phyloP scores from a whole-genome alignment of 2,113 vertebrate genomes.

The Neolamprologus tretocephalus region DNA sequence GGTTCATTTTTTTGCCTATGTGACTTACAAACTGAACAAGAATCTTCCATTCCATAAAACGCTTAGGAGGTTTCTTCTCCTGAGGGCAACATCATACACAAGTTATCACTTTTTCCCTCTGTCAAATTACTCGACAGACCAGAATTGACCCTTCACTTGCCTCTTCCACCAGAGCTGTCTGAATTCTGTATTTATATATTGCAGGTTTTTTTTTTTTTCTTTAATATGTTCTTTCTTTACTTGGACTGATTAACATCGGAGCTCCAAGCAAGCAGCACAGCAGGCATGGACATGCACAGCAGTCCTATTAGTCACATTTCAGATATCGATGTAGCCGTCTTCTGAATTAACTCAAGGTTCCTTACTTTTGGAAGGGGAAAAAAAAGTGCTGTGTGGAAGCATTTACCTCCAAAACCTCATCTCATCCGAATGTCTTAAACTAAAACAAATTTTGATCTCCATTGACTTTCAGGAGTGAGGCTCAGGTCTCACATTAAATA shows the following conservation, averaged over 20 bases:
- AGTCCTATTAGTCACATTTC: background rate
- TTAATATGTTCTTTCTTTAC: background rate
- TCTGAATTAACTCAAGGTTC: background rate
- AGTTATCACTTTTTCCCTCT: background rate
- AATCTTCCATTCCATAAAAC: background rate
- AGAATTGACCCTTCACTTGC: background rate
- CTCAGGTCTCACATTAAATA: background rate
- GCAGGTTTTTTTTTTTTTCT: accelerated
- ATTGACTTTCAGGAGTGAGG: background rate
- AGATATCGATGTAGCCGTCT: background rate
- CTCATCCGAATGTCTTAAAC: background rate
- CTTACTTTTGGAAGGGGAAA: background rate
- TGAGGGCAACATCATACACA: background rate
- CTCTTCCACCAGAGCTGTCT: background rate
- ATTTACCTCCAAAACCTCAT: background rate
- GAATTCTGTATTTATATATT: background rate
- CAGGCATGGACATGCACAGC: background rate
- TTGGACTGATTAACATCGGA: background rate
- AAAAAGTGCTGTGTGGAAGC: background rate
- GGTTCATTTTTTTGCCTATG: background rate
- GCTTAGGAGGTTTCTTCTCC: background rate
- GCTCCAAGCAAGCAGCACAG: background rate
- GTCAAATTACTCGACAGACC: background rate
- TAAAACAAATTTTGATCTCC: background rate
- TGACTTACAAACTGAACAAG: background rate